These are phyloP conservation scores for Eumeta japonica DNA, from an alignment of 1,140 invertebrate genomes.

Conservation along the genomic window DNA sequence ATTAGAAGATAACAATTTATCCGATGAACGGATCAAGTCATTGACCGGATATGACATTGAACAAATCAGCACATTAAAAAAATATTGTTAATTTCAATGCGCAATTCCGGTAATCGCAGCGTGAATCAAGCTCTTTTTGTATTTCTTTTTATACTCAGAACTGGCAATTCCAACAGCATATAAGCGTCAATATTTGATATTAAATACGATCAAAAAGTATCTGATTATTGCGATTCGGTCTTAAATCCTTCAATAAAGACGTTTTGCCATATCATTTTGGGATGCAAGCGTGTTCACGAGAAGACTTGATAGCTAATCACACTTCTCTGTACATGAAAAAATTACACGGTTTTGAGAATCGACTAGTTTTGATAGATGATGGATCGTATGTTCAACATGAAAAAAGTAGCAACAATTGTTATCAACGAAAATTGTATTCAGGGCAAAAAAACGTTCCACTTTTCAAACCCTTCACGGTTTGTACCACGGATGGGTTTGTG, in stretches of 20 bases:
- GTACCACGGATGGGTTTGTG: too few species aligned
- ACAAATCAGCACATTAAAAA: constrained; percentile 13
- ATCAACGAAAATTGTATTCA: too few species aligned
- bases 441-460: constrained; percentile 22
- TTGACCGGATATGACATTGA: constrained; percentile 18
- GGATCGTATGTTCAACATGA: constrained; percentile 23
- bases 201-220: too few species aligned
- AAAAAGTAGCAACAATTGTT: constrained; percentile 29
- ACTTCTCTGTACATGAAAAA: constrained; percentile 13
- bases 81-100: constrained; percentile 12
- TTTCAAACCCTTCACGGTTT: too few species aligned
- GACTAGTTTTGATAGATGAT: constrained; percentile 18
- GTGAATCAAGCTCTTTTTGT: constrained; percentile 1
- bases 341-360: constrained; percentile 7
- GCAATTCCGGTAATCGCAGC: neutral
- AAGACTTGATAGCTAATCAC: constrained; percentile 15
- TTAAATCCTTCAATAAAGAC: too few species aligned
- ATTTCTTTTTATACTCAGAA: constrained; percentile 2
- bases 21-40: constrained; percentile 14
- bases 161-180: neutral
- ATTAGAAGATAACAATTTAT: constrained; percentile 7
- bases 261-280: too few species aligned
- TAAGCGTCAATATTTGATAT: neutral
- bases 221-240: neutral
- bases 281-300: constrained; percentile 4